Evolutionary conservation across 2,888 invertebrate genomes (phyloP), one percentile per base, ranked within the genome.

Genomic region (Drosophila meridionalis): DNA sequence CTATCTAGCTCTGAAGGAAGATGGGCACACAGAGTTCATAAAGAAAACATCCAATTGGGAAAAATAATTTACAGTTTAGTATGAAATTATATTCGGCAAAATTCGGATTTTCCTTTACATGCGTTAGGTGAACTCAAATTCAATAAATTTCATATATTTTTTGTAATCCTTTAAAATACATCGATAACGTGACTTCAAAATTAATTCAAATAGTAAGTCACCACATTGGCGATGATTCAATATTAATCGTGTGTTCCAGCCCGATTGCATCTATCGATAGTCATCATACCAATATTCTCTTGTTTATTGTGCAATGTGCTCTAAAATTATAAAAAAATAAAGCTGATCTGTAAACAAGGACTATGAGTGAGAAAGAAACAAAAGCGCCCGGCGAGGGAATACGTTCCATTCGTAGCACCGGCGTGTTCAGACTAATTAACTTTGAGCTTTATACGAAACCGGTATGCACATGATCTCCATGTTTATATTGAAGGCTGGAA

Each of bases 361-460:
- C 2, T 7, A 86, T 86, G 85, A 70, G 67, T 28, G 82, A 84
- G 0, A 69, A 78, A 6, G 38, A 47, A n/a, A 12, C 61, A 4
- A 59, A 66, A 14, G 75, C 80, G 58, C 90, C 91, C 4, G 91
- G 91, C 2, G 91, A 89, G n/a, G 87, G 82, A 38, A 78, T 90
- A 56, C 76, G 87, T 1, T 82, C 84, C 20, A 71, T 88, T 66
- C 75, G 87, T 7, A 96, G 96, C 20, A 96, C 96, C 4, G 95
- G 94, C 81, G 94, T 97, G 38, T 98, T 98, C 92, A 95, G 96
- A 90, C 95, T 96, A 36, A 94, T 98, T 0, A 98, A 98, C 93
- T 98, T 97, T 93, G 98, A 98, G 93, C 94, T 98, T 2, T 98
- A 98, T 92, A 95, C 96, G 0, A 97, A 96, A 93, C 98, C 98